Conservation (phyloP, 2,113 vertebrate species). For the Nothoprocta perdicaria region DNA sequence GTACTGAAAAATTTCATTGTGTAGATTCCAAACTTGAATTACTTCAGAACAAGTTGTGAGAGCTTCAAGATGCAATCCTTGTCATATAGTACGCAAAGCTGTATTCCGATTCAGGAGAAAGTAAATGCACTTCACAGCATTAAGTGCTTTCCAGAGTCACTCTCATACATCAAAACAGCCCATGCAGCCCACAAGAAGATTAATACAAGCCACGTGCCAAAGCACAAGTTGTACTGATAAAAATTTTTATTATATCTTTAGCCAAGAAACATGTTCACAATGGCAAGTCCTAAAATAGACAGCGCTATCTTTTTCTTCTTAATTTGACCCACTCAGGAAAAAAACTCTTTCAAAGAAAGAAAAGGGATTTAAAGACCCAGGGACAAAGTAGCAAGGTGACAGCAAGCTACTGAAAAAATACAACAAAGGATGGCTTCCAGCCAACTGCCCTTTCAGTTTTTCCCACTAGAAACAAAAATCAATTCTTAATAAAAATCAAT, state of each 20-base stretch:
- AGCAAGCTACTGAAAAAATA: not conserved
- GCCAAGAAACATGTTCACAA: not conserved
- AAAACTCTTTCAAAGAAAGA: not conserved
- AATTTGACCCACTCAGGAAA: not conserved
- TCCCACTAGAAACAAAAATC: not conserved
- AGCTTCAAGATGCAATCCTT: not conserved
- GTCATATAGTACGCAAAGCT: not conserved
- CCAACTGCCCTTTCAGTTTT: not conserved
- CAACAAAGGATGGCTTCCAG: not conserved
- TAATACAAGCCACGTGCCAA: not conserved
- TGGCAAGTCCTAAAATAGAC: not conserved
- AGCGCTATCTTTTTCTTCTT: not conserved
- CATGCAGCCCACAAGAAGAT: not conserved
- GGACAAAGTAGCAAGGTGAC: not conserved
- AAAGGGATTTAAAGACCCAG: not conserved
- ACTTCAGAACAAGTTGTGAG: not conserved
- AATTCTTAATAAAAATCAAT: constrained; percentile 25
- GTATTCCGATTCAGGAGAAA: not conserved
- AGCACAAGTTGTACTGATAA: not conserved
- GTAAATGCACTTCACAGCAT: not conserved
- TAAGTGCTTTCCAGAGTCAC: not conserved
- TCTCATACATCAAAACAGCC: not conserved
- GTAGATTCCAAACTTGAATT: not conserved
- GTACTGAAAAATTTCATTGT: not conserved
- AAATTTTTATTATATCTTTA: not conserved